Evolutionary conservation across 2,113 vertebrate species (phyloP).

Genomic region (Festucalex cinctus): DNA sequence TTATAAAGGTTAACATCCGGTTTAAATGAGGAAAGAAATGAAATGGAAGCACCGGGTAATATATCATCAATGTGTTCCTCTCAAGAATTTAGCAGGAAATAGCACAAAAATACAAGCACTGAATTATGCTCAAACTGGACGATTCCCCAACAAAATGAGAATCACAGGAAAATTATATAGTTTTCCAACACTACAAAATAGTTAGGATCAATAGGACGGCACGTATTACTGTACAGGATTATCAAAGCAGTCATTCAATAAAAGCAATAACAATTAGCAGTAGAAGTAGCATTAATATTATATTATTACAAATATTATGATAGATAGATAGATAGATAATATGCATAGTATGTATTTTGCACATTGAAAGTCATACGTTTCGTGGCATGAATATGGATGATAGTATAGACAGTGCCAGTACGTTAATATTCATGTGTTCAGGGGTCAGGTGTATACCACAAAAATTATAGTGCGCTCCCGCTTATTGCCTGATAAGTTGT

Average conservation of each 20-base stretch:
- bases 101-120: not conserved
- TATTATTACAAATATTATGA: not conserved
- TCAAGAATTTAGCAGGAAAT: not conserved
- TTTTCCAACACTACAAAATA: not conserved
- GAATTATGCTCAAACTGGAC: constrained; percentile 1
- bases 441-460: too few species aligned
- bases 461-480: too few species aligned
- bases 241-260: not conserved
- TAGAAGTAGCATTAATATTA: not conserved
- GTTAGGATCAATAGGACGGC: not conserved
- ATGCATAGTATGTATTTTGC: too few species aligned
- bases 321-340: too few species aligned
- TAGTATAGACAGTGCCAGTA: too few species aligned
- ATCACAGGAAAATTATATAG: not conserved
- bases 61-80: constrained; percentile 3
- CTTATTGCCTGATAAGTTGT: too few species aligned
- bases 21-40: not conserved
- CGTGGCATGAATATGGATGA: too few species aligned
- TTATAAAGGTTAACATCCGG: not conserved
- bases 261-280: not conserved
- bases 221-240: not conserved
- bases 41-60: not conserved
- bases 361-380: too few species aligned
- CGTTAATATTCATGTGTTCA: too few species aligned
- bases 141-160: not conserved